A percentile compares a stretch with the other conserved stretches of the same genome.
phyloP scores from a whole-genome alignment of 2,113 vertebrate species.

The Aepyceros melampus region DNA sequence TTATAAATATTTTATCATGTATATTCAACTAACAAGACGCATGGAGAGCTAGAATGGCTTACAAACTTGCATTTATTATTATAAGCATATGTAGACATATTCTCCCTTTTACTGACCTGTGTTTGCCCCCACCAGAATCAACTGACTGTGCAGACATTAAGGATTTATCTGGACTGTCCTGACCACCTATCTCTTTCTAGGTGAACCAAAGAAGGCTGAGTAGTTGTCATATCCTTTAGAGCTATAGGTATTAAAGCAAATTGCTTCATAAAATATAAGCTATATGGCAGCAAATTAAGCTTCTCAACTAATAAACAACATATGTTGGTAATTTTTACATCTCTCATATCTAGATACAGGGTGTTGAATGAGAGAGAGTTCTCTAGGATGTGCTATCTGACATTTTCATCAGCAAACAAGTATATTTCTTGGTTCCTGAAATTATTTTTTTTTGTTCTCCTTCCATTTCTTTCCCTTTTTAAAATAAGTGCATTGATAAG shows the following conservation, averaged over 20 bases:
- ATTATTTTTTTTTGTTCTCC: neutral
- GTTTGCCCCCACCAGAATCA: neutral
- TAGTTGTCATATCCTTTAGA: neutral
- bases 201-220: neutral
- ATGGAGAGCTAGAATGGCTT: neutral
- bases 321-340: neutral
- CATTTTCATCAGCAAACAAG: neutral
- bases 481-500: neutral
- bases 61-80: neutral
- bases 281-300: neutral
- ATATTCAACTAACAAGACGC: neutral
- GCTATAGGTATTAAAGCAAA: neutral
- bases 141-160: neutral
- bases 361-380: neutral
- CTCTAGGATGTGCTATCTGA: neutral
- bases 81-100: neutral
- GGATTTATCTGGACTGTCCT: neutral
- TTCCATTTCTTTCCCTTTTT: neutral
- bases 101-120: neutral
- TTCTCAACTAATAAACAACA: neutral
- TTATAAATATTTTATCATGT: neutral
- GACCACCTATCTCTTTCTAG: neutral
- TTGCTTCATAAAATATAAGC: neutral
- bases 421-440: neutral
- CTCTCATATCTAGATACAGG: neutral